These are phyloP conservation scores for Portunus trituberculatus DNA, from an alignment of 1,140 invertebrate species.

Conservation along the genomic window DNA sequence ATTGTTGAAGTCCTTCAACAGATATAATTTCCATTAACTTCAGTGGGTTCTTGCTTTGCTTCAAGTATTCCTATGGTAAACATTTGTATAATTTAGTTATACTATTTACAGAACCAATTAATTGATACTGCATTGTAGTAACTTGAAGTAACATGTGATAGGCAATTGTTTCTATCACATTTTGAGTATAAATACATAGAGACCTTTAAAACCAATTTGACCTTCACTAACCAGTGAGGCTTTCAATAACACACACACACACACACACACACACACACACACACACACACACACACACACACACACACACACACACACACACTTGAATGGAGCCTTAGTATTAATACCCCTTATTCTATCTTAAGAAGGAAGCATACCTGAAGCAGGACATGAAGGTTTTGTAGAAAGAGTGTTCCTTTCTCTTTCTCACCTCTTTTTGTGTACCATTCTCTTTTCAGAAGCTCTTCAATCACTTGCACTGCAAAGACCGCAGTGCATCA, in stretches of 20 bases:
- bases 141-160: not conserved
- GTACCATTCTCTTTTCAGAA: constrained; percentile 80
- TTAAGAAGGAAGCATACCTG: constrained; percentile 77
- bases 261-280: too few species aligned
- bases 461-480: constrained; percentile 79
- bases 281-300: too few species aligned
- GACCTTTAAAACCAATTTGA: too few species aligned
- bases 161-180: too few species aligned
- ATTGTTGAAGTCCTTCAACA: constrained; percentile 79
- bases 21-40: constrained; percentile 79
- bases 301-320: too few species aligned
- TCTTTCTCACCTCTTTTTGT: constrained; percentile 79
- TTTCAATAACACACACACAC: too few species aligned
- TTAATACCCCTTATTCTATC: too few species aligned
- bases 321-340: too few species aligned
- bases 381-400: constrained; percentile 79
- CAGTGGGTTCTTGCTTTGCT: constrained; percentile 78
- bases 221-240: too few species aligned
- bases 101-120: not conserved
- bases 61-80: constrained; percentile 49
- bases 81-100: not conserved
- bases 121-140: not conserved
- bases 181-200: too few species aligned
- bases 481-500: constrained; percentile 22
- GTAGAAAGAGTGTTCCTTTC: constrained; percentile 80